phyloP scores from a whole-genome alignment of 2,888 invertebrate genomes.

The Nemoura dubitans region DNA sequence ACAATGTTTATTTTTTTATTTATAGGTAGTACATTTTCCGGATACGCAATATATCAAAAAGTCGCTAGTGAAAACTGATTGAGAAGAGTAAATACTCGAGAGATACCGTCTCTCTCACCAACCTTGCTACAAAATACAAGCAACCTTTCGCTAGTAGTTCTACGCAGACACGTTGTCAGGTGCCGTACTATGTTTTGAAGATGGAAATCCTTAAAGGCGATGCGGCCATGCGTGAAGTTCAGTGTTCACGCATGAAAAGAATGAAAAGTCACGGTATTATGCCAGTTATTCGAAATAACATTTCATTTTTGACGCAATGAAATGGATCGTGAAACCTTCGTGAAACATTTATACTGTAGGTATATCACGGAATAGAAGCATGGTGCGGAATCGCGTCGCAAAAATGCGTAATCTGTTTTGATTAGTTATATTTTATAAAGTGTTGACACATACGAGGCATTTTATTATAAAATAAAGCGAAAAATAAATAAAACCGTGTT shows the following conservation, averaged over 20 bases:
- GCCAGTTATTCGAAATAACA: not conserved
- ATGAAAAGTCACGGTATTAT: not conserved
- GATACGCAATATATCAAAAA: not conserved
- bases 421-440: not conserved
- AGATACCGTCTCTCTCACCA: not conserved
- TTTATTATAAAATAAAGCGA: no score
- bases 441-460: not conserved
- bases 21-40: not conserved
- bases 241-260: not conserved
- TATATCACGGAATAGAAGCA: no score
- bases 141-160: not conserved
- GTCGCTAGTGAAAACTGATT: not conserved
- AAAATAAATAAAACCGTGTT: no score
- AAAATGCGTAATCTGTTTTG: not conserved
- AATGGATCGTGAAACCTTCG: no score
- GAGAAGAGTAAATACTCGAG: not conserved
- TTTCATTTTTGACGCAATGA: not conserved
- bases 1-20: no score
- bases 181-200: not conserved
- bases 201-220: not conserved
- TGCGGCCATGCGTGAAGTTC: not conserved
- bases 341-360: no score
- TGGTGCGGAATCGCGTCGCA: no score
- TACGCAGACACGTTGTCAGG: not conserved
- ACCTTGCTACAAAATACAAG: not conserved